Evolutionary conservation across 2,113 vertebrate species (phyloP).

Genomic region (Python bivittatus): DNA sequence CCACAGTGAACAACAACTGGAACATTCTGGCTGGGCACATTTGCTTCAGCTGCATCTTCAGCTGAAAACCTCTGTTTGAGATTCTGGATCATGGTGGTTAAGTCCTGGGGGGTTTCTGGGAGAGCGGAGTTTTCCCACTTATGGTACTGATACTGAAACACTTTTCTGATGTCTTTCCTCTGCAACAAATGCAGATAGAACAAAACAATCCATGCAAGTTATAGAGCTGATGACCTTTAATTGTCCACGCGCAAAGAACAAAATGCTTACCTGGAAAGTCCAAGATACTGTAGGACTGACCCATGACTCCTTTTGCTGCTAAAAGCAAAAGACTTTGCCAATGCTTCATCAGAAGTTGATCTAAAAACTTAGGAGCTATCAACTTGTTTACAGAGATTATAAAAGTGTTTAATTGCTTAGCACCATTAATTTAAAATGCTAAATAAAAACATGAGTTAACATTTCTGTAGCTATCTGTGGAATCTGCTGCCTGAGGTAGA

Average conservation of each 20-base stretch:
- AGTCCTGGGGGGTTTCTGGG: constrained; percentile 77
- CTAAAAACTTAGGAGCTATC: background rate
- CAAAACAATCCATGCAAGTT: background rate
- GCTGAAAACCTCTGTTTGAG: constrained; percentile 72
- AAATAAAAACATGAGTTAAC: background rate
- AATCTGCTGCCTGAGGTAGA: background rate
- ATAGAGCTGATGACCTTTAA: constrained; percentile 1
- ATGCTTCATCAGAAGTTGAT: background rate
- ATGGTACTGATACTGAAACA: constrained; percentile 87
- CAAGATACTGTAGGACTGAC: constrained; percentile 4
- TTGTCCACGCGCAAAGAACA: background rate
- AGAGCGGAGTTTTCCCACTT: constrained; percentile 79
- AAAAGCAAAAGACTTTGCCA: background rate
- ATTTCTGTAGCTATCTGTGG: background rate
- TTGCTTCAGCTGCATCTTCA: constrained; percentile 50
- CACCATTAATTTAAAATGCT: background rate
- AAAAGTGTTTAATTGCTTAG: background rate
- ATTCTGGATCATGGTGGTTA: constrained; percentile 80
- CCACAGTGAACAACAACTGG: constrained; percentile 86
- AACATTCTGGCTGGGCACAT: constrained; percentile 47
- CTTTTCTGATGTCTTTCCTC: constrained; percentile 82
- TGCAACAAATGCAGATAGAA: constrained; percentile 64
- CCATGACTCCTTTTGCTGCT: background rate
- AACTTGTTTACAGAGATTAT: background rate
- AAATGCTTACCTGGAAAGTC: background rate